Evolutionary conservation across 2,888 invertebrate species (phyloP), one percentile per base, ranked within the genome.

Genomic region (Cancer borealis): DNA sequence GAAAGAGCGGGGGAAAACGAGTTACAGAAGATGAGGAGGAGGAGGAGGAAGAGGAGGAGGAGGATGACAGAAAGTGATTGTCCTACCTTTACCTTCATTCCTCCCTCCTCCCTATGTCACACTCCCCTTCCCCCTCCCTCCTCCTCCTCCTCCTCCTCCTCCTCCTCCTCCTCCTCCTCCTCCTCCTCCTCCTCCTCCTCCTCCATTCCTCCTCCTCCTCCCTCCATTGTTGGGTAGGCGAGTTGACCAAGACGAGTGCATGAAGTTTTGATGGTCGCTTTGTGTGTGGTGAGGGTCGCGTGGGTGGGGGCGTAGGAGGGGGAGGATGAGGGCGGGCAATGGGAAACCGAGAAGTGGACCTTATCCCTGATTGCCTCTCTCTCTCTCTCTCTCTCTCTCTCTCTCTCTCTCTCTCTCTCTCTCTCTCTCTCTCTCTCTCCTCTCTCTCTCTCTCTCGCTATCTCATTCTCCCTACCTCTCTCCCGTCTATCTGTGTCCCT

Each of bases 311-410:
- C 39, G 39, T 39, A 39, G 39, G 39, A 2, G 39, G 39, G 39
- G 39, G 39, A 39, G 39, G 39, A 2, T 2, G 39, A 12, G 54
- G 54, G 54, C 54, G 54, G 21, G n/a, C 73, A 73, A 73, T 73
- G 73, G 73, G 73, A 73, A 73, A 73, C 73, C 73, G 73, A 73
- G 73, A 73, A 73, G 73, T 73, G 73, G 73, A 73, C 73, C 26
- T 73, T 73, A 73, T 26, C 73, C 26, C 73, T 73, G 73, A 73
- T 73, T 73, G 73, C 73, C 73, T 73, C 73, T 73, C 73, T 73
- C 73, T 73, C 73, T 73, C 73, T 73, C 73, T 73, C 73, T 73
- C 73, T 73, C 73, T 73, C 73, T 73, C 73, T 73, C 73, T 73
- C 73, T 73, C 73, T 73, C 73, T 73, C 73, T 73, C 73, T 73